phyloP scores from a whole-genome alignment of 1,140 invertebrate genomes.

The Heliconius congener region DNA sequence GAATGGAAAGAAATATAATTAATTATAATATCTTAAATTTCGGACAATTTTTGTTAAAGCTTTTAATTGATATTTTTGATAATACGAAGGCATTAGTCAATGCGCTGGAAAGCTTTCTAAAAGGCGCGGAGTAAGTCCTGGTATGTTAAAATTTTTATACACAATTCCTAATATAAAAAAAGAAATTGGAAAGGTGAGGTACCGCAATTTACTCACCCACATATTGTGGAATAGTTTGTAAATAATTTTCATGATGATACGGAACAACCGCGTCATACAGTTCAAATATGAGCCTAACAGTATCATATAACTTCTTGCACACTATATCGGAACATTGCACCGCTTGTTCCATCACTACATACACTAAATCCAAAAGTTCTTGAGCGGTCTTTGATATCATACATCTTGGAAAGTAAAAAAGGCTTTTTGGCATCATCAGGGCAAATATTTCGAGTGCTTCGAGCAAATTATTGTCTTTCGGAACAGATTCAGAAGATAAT shows the following conservation, averaged over 20 bases:
- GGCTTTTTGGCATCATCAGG: constrained; percentile 69
- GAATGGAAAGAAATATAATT: constrained; percentile 40
- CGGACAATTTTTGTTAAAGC: background rate
- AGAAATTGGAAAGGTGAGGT: too few species aligned
- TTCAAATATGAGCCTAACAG: constrained; percentile 88
- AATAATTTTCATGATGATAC: constrained; percentile 88
- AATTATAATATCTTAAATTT: background rate
- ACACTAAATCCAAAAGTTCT: constrained; percentile 87
- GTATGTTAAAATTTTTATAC: too few species aligned
- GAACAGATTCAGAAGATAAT: constrained; percentile 26
- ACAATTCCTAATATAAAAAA: too few species aligned
- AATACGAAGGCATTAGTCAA: too few species aligned
- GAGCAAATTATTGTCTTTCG: constrained; percentile 43
- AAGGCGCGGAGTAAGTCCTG: too few species aligned
- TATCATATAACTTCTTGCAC: constrained; percentile 86
- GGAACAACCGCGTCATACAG: constrained; percentile 90
- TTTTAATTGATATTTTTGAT: too few species aligned
- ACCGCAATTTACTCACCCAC: constrained; percentile 82
- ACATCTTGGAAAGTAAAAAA: constrained; percentile 77
- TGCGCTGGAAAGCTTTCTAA: too few species aligned
- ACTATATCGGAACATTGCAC: constrained; percentile 82
- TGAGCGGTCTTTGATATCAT: constrained; percentile 79
- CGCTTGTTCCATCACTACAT: constrained; percentile 88
- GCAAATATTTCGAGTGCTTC: constrained; percentile 65
- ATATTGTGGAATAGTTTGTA: constrained; percentile 92